Conservation (phyloP, 2,888 invertebrate species). For the Operophtera brumata region DNA sequence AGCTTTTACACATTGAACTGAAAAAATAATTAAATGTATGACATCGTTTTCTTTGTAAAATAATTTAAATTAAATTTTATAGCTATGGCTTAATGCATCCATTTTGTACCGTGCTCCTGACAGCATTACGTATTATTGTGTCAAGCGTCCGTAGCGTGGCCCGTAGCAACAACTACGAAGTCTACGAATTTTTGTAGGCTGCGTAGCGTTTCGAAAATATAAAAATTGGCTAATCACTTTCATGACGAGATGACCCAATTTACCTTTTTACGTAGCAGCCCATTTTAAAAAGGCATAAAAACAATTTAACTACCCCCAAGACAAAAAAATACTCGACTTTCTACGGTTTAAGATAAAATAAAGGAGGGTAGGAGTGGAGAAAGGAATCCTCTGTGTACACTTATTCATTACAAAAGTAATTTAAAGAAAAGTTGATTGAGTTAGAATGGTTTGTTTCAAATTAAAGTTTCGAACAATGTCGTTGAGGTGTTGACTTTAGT, state of each 20-base stretch:
- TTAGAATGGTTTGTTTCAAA: conserved; percentile 1
- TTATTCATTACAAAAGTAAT: conserved; percentile 72
- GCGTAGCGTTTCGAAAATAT: background rate
- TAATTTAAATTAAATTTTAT: too few relatives aligned
- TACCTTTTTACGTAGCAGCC: conserved; percentile 59
- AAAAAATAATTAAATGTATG: too few relatives aligned
- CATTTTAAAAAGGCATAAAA: conserved; percentile 49
- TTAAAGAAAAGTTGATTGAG: conserved; percentile 52
- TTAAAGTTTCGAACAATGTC: background rate
- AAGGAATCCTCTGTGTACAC: conserved; percentile 65
- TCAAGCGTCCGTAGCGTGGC: too few relatives aligned
- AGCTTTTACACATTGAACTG: too few relatives aligned
- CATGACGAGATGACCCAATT: conserved; percentile 48
- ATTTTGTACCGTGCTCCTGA: too few relatives aligned
- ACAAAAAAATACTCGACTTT: conserved; percentile 60
- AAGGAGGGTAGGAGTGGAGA: conserved; percentile 54
- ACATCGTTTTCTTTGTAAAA: too few relatives aligned
- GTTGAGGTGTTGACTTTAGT: background rate
- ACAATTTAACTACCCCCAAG: conserved; percentile 63
- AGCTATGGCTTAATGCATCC: too few relatives aligned
- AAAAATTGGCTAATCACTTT: conserved; percentile 1
- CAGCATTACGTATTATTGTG: too few relatives aligned
- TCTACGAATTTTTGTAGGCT: background rate
- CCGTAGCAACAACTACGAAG: background rate
- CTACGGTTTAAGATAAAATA: conserved; percentile 63